A percentile compares a stretch with the other conserved stretches of the same genome.
phyloP scores from a whole-genome alignment of 2,888 invertebrate genomes.

The Cryptocheilus praepositus region DNA sequence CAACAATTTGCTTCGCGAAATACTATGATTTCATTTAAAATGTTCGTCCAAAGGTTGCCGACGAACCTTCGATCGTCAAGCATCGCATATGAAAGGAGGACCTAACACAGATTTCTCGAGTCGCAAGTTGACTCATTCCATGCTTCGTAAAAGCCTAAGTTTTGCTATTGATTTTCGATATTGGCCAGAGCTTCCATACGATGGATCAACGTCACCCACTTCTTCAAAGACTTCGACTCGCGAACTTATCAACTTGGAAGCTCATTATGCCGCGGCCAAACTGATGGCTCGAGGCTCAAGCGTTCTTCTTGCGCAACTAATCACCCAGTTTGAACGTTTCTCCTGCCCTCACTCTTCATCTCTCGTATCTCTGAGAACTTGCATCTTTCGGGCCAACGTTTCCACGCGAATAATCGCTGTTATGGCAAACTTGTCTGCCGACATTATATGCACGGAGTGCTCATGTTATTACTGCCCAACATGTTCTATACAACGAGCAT shows the following conservation, averaged over 20 bases:
- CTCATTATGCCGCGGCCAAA: slow-evolving; percentile 14
- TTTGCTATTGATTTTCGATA: not conserved
- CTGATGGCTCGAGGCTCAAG: slow-evolving; percentile 16
- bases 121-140: too few species aligned
- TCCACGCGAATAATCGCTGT: not conserved
- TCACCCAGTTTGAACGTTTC: slow-evolving; percentile 2
- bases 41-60: too few species aligned
- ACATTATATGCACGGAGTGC: too few species aligned
- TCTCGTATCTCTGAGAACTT: not conserved
- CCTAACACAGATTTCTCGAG: too few species aligned
- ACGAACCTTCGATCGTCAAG: too few species aligned
- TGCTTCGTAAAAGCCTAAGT: not conserved
- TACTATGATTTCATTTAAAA: too few species aligned
- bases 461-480: too few species aligned
- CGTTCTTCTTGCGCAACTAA: slow-evolving; percentile 13
- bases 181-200: slow-evolving; percentile 8
- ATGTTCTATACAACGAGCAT: too few species aligned
- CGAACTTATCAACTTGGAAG: slow-evolving; percentile 21
- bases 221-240: slow-evolving; percentile 7
- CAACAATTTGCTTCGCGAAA: too few species aligned
- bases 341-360: too few species aligned
- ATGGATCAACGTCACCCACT: slow-evolving; percentile 16
- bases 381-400: not conserved
- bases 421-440: too few species aligned
- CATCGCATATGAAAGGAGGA: too few species aligned